Conservation (phyloP, 2,888 invertebrate genomes). For the Heliothis peltigera region DNA sequence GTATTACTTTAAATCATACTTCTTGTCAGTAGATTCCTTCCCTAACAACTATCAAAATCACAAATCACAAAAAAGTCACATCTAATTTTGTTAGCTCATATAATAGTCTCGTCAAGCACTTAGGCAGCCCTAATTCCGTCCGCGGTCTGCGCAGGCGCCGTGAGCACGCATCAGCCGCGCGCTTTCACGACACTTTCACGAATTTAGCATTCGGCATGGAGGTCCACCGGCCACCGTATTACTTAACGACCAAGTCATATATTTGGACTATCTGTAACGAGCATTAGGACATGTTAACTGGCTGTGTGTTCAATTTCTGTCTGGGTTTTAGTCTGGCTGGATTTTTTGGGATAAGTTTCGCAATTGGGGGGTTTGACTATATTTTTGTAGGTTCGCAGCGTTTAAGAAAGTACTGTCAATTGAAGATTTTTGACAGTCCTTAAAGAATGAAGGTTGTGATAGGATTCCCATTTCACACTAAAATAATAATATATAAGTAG, state of each 20-base stretch:
- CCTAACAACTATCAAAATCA: too few relatives aligned
- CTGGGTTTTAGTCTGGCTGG: background rate
- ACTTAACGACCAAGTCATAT: slow-evolving; percentile 52
- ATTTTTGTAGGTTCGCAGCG: too few relatives aligned
- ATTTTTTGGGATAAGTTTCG: background rate
- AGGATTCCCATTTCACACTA: too few relatives aligned
- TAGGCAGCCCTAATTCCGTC: slow-evolving; percentile 43
- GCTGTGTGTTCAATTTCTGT: background rate
- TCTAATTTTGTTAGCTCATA: background rate
- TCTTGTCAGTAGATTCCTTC: too few relatives aligned
- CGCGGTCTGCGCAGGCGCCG: slow-evolving; percentile 48
- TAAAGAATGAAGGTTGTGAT: too few relatives aligned
- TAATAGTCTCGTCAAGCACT: background rate
- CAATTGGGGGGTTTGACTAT: background rate
- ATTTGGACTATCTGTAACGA: slow-evolving; percentile 31
- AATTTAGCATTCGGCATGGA: slow-evolving; percentile 77
- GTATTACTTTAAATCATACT: too few relatives aligned
- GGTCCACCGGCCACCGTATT: slow-evolving; percentile 38
- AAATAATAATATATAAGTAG: too few relatives aligned
- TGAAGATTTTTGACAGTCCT: too few relatives aligned
- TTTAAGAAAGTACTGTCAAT: too few relatives aligned
- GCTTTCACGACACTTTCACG: slow-evolving; percentile 83
- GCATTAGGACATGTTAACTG: slow-evolving; percentile 7
- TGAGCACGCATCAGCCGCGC: slow-evolving; percentile 62
- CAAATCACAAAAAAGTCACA: background rate